Evolutionary conservation across 2,888 invertebrate genomes (phyloP), one percentile per base, ranked within the genome.

Genomic region (Drosophila maculinotata): DNA sequence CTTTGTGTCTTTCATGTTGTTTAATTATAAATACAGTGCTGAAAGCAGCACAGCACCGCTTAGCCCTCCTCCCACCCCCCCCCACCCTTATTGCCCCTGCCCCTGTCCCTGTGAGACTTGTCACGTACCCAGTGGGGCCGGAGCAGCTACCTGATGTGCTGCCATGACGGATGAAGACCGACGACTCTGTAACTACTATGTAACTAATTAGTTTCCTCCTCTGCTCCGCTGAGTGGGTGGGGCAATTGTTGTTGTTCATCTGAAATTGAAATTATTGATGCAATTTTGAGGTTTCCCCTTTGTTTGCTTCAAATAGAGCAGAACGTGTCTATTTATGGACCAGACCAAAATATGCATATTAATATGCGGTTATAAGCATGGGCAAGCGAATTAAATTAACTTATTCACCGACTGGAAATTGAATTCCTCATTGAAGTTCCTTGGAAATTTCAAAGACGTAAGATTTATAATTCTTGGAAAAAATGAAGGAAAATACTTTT

Each of bases 1-100:
- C 87, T 83, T 87, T 82, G 89, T 82, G 87, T 87, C 85, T 87
- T 83, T 81, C 88, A 85, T 87, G 87, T 87, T 87, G 88, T 88
- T 88, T 88, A 82, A 82, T 82, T 82, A 88, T 82, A 88, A 87
- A 82, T 82, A 88, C 73, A 74, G 73, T 56, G 84, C 64, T 82
- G 78, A 81, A 81, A 88, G 81, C 87, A 76, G 67, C 69, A 69
- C 60, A 68, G 77, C 54, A 26, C 48, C 60, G 56, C 45, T 23
- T 7, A 20, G 35, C 14, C 33, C 30, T 2, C 14, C 38, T n/a
- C 8, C 31, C 33, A 2, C 30, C 20, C 17, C 20, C 39, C 2
- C 15, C 2, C 39, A 2, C 6, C 48, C 7, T n/a, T n/a, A n/a
- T n/a, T n/a, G n/a, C n/a, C 14, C 35, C 5, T 7, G 12, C 20